A percentile compares a stretch with the other conserved stretches of the same genome.
phyloP scores from a whole-genome alignment of 1,140 invertebrate species.

The Diachasma alloeum region DNA sequence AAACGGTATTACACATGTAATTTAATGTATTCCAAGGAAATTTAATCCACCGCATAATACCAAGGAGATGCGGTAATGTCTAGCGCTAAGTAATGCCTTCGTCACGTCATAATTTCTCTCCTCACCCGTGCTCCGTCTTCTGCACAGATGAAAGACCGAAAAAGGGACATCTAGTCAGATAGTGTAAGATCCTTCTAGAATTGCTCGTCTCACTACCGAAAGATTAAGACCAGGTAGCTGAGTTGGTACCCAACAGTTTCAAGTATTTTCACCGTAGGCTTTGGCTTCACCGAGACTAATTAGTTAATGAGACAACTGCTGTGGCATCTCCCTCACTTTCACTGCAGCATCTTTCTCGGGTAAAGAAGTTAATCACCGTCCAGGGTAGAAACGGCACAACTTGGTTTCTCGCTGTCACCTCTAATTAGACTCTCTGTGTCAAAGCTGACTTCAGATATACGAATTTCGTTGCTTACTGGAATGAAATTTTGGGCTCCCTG shows the following conservation, averaged over 20 bases:
- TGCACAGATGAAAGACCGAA: too few relatives aligned
- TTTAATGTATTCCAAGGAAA: background rate
- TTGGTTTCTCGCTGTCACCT: conserved; percentile 22
- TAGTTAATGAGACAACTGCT: conserved; percentile 28
- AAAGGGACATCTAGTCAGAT: background rate
- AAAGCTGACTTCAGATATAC: background rate
- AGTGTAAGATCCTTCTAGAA: background rate
- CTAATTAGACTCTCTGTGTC: conserved; percentile 28
- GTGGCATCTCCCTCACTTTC: background rate
- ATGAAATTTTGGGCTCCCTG: too few relatives aligned
- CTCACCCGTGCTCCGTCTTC: too few relatives aligned
- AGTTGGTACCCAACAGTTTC: background rate
- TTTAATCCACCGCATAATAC: background rate
- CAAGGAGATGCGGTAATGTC: background rate
- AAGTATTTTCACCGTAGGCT: conserved; percentile 16
- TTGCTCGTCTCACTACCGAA: background rate
- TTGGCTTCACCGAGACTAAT: conserved; percentile 11
- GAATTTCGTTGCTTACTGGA: background rate
- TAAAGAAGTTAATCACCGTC: conserved; percentile 26
- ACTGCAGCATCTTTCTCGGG: background rate
- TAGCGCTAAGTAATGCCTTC: background rate
- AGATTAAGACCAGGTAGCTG: background rate
- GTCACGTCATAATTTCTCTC: background rate
- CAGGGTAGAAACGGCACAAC: background rate
- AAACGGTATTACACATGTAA: background rate